Evolutionary conservation across 2,888 invertebrate genomes (phyloP).

Genomic region (Noctua janthina): DNA sequence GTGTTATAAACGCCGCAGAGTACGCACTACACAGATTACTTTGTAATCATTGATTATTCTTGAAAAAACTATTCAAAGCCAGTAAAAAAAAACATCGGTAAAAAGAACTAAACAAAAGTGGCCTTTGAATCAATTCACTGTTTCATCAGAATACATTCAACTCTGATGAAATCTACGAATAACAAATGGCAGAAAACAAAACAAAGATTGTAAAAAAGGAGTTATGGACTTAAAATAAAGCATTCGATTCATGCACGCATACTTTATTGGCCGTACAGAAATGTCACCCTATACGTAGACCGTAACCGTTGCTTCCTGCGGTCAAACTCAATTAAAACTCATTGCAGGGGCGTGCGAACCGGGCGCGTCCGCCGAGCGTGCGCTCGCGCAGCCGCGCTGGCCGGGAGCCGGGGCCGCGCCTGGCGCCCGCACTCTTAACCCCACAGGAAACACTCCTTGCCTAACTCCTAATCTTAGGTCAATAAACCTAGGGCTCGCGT

Average conservation of each 20-base stretch:
- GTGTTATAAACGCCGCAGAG: conserved; percentile 37
- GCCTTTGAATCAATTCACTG: conserved; percentile 37
- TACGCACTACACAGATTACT: conserved; percentile 38
- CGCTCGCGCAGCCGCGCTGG: conserved; percentile 39
- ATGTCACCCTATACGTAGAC: conserved; percentile 83
- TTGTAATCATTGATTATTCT: conserved; percentile 28
- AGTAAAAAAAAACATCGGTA: conserved; percentile 24
- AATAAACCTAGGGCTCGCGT: conserved; percentile 76
- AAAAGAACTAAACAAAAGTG: conserved; percentile 39
- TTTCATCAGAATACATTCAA: conserved; percentile 52
- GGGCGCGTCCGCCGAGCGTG: conserved; percentile 66
- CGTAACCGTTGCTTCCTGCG: conserved; percentile 85
- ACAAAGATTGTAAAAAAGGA: neutral
- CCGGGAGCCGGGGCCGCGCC: conserved; percentile 34
- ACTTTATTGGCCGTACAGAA: conserved; percentile 58
- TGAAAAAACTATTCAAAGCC: conserved; percentile 34
- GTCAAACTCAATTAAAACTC: conserved; percentile 88
- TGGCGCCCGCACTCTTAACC: conserved; percentile 74
- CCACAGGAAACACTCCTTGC: conserved; percentile 85
- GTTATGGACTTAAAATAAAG: conserved; percentile 9
- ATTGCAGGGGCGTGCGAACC: conserved; percentile 89
- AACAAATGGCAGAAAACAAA: conserved; percentile 25
- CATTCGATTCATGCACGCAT: conserved; percentile 5
- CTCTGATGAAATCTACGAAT: conserved; percentile 25
- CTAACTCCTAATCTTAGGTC: conserved; percentile 79